Base-by-base conservation (phyloP, 2,888 invertebrate genomes). In the Dasypolia templi region DNA sequence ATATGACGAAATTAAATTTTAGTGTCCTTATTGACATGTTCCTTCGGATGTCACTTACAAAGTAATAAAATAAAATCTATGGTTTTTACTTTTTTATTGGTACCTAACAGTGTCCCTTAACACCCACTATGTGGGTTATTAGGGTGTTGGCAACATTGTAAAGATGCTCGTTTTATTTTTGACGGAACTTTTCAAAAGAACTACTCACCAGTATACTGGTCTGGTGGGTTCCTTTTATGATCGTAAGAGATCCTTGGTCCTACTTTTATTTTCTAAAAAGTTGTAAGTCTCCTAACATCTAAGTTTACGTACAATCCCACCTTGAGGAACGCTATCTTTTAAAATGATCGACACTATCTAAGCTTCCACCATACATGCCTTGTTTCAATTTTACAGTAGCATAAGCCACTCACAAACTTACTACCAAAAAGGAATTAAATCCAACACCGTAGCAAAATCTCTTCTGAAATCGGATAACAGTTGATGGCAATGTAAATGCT, bases 1-100 rank as follows among this genome's bases (percentile, higher is more conserved):
- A 91, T 92, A 92, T 92, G 92, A 92, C 81, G 88, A 88, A 93
- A 94, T 94, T 91, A 92, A 93, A 93, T 93, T 93, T 92, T 90
- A 93, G 83, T 91, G 85, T 84, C 83, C 86, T 84, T 86, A 86
- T 86, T 89, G 87, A 90, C 88, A 90, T 84, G 88, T 87, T 80
- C 66, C 79, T 86, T 75, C 72, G 70, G 79, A 75, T 84, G 84
- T 87, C 86, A 83, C 81, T 75, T 86, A 75, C 78, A 68, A 72
- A 84, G 79, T 61, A 67, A 79, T 78, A 84, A 82, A 84, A 84
- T 87, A 64, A 81, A 84, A 80, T 72, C 71, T 66, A 77, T 70
- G 69, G 64, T 77, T 82, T 83, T 79, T 51, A 58, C 51, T 71
- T 78, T 84, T 75, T 79, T 82, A 70, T 77, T 67, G 77, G 79